Evolutionary conservation across 30 jellyfish, hydroid and myxozoan species (phyloP).

Genomic region (Pseudorhiza aurosa): DNA sequence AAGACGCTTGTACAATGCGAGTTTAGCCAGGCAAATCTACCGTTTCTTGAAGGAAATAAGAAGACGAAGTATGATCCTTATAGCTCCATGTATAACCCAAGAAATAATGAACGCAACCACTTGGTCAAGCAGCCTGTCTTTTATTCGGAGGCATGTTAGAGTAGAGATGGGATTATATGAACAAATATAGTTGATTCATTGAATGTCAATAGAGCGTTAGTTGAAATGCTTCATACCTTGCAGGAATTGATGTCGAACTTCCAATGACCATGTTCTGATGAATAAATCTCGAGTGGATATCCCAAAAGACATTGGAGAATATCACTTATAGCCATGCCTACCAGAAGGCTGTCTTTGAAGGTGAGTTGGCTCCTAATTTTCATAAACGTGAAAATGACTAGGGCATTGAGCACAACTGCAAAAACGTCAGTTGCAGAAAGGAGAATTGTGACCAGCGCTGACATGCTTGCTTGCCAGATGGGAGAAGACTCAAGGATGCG

Average conservation of each 20-base stretch:
- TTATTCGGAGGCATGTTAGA: no score
- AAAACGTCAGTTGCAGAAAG: conserved; percentile 39
- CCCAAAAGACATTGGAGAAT: conserved; percentile 58
- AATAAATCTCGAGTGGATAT: conserved; percentile 68
- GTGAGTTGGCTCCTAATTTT: conserved; percentile 25
- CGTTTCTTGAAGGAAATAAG: no score
- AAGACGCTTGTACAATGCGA: no score
- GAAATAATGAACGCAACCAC: no score
- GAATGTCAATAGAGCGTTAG: no score
- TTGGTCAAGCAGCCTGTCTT: no score
- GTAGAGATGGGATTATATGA: no score
- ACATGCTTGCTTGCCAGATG: conserved; percentile 1
- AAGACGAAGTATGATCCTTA: no score
- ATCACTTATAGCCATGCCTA: conserved; percentile 69
- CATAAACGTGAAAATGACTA: conserved; percentile 42
- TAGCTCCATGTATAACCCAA: no score
- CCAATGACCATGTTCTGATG: conserved; percentile 64
- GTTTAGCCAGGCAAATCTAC: no score
- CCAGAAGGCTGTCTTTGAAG: conserved; percentile 49
- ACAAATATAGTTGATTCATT: no score
- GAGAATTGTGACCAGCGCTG: conserved; percentile 9
- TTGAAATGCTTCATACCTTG: conserved; percentile 11
- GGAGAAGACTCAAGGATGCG: no score
- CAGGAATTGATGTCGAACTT: conserved; percentile 30
- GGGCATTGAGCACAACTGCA: conserved; percentile 41